Evolutionary conservation across 2,797 vertebrate species (phyloP), one percentile per base, ranked within the genome.

Genomic region (Lycodopsis pacificus): DNA sequence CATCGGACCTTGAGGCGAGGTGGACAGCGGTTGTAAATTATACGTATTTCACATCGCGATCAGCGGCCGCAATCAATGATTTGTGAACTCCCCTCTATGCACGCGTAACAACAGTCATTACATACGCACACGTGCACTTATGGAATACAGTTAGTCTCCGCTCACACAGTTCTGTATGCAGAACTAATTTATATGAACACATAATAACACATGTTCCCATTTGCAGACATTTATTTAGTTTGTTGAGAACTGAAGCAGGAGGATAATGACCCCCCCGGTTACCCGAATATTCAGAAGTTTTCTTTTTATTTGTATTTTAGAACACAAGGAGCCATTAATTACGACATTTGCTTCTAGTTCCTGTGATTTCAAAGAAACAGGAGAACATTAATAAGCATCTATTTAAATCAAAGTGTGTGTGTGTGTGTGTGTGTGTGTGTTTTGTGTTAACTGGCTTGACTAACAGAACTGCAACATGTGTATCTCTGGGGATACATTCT

Each of bases 171-270:
- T 36, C 34, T 8, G 7, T 22, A 20, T 22, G 53, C n/a, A 38
- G 32, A 34, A 34, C 53, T 44, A 44, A 62, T 30, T 4, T 36
- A 2, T n/a, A 25, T 10, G 4, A 40, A 77, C n/a, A 64, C 40
- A 71, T n/a, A 1, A 64, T 8, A 44, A 62, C 36, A 7, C 3
- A 36, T 40, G 32, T 22, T 38, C 30, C 54, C 65, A 64, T 59
- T 71, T 38, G 20, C 30, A 20, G 48, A 15, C 34, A 51, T 51
- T 20, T 65, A 49, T 58, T 80, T 59, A 25, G 62, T 38, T 61
- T 51, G 32, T 14, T 54, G 54, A n/a, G 38, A 53, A n/a, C 19
- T 73, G 25, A 38, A 38, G 6, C 40, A 46, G 67, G 64, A 3
- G 12, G 57, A 5, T 76, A 67, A 51, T 57, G 57, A 67, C 20